Base-by-base conservation (phyloP, 2,888 invertebrate species). In the Agonum fuliginosum region DNA sequence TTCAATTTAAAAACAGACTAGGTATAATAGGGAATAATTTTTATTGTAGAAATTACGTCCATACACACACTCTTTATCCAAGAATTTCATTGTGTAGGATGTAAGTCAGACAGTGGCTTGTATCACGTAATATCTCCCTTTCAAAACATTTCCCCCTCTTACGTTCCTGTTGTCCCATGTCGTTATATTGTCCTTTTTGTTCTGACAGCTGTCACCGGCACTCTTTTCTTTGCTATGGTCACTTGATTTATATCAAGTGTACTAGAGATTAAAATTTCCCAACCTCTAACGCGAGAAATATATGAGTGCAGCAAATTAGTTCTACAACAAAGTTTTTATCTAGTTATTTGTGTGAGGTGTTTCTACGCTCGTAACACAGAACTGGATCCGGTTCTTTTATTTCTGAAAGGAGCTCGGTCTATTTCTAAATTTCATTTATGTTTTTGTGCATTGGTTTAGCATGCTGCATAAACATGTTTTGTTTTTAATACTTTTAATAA, bases 201-300 rank as follows among this genome's bases (percentile, higher is more conserved):
- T 22, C 22, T 67, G 67, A 67, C 67, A 67, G 37, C 67, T 67
- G 67, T 67, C 67, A 67, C 4, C 41, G 22, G 22, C 67, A 67
- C 41, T 37, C 67, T 37, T 67, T 67, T 37, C 67, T 67, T 43
- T 43, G 22, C 67, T 22, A 20, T 67, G 67, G 37, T 67, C 41
- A 67, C 67, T 67, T 67, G 67, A 67, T 67, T 67, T 67, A 67
- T 67, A 67, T 41, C 41, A 67, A 67, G 67, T 67, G 67, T 67
- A 43, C 22, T 43, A 62, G 30, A 62, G 62, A 62, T 62, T 62
- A 62, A 62, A 62, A 62, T 62, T 62, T 34, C 34, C 17, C 17
- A 19, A 62, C 62, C 19, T 20, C 17, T 8, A 19, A 62, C 62
- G 34, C 12, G 62, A 62, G 62, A 34, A 62, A 62, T 34, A 62